phyloP scores from a whole-genome alignment of 2,888 invertebrate genomes.

The Erannis defoliaria region DNA sequence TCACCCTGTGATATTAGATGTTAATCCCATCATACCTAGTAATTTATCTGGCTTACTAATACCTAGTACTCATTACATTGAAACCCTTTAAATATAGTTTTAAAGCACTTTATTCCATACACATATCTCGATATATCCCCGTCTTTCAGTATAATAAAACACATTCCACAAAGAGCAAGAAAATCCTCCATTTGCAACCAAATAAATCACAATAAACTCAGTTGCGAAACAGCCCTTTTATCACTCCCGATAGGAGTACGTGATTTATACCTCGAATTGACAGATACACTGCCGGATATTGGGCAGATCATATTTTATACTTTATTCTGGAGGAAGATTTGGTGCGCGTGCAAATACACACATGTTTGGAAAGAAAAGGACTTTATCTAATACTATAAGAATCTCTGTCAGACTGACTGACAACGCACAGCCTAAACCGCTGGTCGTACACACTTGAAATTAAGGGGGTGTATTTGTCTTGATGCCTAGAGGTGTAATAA shows the following conservation, averaged over 20 bases:
- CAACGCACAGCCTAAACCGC: too few species aligned
- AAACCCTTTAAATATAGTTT: neutral
- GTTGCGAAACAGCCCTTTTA: constrained; percentile 48
- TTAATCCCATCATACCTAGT: too few species aligned
- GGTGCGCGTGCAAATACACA: constrained; percentile 35
- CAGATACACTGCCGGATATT: constrained; percentile 52
- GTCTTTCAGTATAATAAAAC: neutral
- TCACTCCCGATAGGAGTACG: constrained; percentile 51
- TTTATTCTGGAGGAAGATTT: constrained; percentile 48
- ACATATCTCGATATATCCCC: neutral
- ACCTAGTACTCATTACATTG: too few species aligned
- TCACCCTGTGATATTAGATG: too few species aligned
- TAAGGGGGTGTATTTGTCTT: too few species aligned
- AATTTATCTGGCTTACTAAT: too few species aligned
- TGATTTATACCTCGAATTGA: constrained; percentile 60
- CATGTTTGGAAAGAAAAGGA: constrained; percentile 17
- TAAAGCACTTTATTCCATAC: neutral
- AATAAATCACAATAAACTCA: constrained; percentile 48
- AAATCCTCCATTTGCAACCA: constrained; percentile 33
- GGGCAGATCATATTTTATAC: constrained; percentile 62
- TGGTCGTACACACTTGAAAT: too few species aligned
- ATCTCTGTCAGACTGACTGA: too few species aligned
- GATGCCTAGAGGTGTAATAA: too few species aligned
- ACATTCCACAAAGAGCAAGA: constrained; percentile 5
- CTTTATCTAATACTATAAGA: too few species aligned